Evolutionary conservation across 2,113 vertebrate genomes (phyloP).

Genomic region (Podarcis raffonei): DNA sequence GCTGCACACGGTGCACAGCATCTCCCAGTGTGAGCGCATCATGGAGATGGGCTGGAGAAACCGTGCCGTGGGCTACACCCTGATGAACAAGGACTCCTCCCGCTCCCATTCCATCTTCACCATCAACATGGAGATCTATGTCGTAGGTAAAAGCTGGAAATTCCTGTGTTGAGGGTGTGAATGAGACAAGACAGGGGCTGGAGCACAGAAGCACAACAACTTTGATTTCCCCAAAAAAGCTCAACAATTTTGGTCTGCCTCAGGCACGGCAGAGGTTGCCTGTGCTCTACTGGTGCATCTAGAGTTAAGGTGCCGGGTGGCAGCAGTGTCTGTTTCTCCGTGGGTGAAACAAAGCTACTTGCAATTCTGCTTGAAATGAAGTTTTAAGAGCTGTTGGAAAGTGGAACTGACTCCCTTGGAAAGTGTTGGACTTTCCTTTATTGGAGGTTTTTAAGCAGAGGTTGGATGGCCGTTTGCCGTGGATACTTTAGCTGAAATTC

Average conservation of each 20-base stretch:
- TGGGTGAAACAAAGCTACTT: neutral
- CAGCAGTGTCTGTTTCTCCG: neutral
- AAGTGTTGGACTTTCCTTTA: no score
- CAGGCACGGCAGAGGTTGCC: no score
- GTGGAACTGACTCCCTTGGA: no score
- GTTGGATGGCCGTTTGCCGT: no score
- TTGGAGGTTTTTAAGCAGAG: no score
- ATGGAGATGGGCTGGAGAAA: slow-evolving; percentile 86
- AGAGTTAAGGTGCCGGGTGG: neutral
- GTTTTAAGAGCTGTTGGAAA: neutral
- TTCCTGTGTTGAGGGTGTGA: neutral
- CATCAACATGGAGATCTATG: slow-evolving; percentile 87
- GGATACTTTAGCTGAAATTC: no score
- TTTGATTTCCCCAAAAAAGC: no score
- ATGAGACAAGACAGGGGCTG: neutral
- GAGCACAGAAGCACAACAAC: no score
- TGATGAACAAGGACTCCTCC: slow-evolving; percentile 91
- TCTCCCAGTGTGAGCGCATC: slow-evolving; percentile 83
- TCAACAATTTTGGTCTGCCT: no score
- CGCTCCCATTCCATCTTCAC: slow-evolving; percentile 91
- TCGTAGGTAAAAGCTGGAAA: slow-evolving; percentile 68
- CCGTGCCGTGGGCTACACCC: slow-evolving; percentile 85
- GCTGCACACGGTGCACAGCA: slow-evolving; percentile 83
- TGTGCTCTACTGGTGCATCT: neutral
- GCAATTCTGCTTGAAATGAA: neutral